These are phyloP conservation scores for Pemphredon lugubris DNA, from an alignment of 2,888 invertebrate genomes.

Conservation along the genomic window DNA sequence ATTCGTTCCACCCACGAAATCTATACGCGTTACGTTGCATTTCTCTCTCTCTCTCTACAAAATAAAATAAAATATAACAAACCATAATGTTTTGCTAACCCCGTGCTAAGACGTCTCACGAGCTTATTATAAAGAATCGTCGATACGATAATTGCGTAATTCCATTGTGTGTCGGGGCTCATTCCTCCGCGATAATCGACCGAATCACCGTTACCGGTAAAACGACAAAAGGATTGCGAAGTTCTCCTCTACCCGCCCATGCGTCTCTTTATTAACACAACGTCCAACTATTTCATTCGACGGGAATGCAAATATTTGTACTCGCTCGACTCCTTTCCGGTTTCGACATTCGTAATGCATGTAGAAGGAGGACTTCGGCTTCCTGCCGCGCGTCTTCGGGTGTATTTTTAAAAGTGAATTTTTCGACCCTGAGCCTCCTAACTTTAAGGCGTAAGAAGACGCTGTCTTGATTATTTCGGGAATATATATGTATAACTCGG, in stretches of 20 bases:
- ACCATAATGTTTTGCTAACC: no score
- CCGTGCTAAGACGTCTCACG: no score
- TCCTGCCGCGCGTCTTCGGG: slow-evolving; percentile 37
- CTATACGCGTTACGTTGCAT: no score
- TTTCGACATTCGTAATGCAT: slow-evolving; percentile 41
- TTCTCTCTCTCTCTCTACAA: no score
- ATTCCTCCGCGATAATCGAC: neutral
- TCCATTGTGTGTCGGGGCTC: no score
- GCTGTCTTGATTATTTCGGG: slow-evolving; percentile 51
- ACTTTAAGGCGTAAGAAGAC: slow-evolving; percentile 1
- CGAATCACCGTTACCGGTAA: neutral
- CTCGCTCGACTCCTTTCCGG: slow-evolving; percentile 41
- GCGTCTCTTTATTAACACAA: slow-evolving; percentile 18
- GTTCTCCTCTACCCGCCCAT: neutral
- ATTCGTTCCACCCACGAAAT: no score
- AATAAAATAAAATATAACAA: no score
- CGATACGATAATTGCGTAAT: neutral
- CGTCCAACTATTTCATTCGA: slow-evolving; percentile 1
- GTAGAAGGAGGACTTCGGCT: slow-evolving; percentile 30
- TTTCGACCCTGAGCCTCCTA: slow-evolving; percentile 10
- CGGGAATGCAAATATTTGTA: slow-evolving; percentile 51
- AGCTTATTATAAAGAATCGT: no score
- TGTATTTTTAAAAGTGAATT: slow-evolving; percentile 45
- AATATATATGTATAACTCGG: slow-evolving; percentile 13
- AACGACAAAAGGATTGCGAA: slow-evolving; percentile 10